Conservation (phyloP, 2,113 vertebrate genomes). For the Microtus richardsoni region DNA sequence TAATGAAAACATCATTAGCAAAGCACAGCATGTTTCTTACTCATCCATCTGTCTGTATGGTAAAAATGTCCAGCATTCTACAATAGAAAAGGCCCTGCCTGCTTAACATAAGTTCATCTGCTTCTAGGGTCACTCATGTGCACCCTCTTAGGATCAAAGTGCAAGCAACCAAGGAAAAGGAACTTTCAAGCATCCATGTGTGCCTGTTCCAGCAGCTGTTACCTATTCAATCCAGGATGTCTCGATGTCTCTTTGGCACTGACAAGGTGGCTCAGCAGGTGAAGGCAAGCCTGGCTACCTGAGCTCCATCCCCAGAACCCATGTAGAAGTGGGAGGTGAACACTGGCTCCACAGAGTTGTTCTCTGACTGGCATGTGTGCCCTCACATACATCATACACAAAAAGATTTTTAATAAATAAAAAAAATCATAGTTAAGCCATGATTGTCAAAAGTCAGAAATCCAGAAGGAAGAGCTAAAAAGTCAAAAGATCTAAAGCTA, state of each 20-base stretch:
- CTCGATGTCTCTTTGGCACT: background rate
- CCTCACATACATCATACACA: background rate
- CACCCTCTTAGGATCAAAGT: constrained; percentile 69
- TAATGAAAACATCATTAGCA: constrained; percentile 27
- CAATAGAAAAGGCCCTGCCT: constrained; percentile 26
- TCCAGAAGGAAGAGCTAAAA: constrained; percentile 37
- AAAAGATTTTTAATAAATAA: background rate
- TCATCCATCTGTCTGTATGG: background rate
- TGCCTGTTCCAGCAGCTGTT: constrained; percentile 35
- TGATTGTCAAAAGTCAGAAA: constrained; percentile 52
- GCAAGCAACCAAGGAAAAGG: constrained; percentile 35
- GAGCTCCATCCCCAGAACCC: background rate
- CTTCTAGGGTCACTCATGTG: constrained; percentile 7
- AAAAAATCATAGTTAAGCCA: constrained; percentile 35
- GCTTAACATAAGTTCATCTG: constrained; percentile 27
- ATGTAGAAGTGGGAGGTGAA: background rate
- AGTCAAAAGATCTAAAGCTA: constrained; percentile 5
- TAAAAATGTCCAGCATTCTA: background rate
- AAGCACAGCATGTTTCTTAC: constrained; percentile 1
- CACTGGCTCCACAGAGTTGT: background rate
- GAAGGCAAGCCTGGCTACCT: background rate
- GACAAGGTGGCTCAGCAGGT: background rate
- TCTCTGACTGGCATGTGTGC: background rate
- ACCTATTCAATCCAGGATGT: constrained; percentile 61
- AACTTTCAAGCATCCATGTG: constrained; percentile 47